Evolutionary conservation across 2,113 vertebrate genomes (phyloP).

Genomic region (Gambusia affinis): DNA sequence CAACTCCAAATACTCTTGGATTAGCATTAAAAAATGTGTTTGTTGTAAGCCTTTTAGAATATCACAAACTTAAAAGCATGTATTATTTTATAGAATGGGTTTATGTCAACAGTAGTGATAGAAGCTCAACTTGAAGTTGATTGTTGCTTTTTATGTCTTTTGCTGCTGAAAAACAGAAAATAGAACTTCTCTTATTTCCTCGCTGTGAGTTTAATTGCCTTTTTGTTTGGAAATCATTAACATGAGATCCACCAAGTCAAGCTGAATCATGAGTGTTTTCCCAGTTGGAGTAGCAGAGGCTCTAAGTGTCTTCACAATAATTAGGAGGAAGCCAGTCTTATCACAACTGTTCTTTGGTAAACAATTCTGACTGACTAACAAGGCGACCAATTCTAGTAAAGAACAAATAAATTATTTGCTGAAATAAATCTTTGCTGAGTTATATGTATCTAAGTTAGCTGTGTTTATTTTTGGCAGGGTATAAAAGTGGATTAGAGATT

Average conservation of each 20-base stretch:
- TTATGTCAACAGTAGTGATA: too few relatives aligned
- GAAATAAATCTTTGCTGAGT: not conserved
- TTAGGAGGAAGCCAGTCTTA: not conserved
- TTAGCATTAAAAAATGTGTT: too few relatives aligned
- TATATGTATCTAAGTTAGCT: not conserved
- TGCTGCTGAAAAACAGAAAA: constrained; percentile 27
- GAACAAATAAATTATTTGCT: not conserved
- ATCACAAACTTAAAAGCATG: too few relatives aligned
- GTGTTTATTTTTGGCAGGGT: too few relatives aligned
- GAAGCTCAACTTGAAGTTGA: too few relatives aligned
- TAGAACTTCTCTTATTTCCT: constrained; percentile 28
- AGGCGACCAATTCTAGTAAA: constrained; percentile 2
- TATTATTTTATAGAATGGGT: too few relatives aligned
- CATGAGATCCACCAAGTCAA: constrained; percentile 14
- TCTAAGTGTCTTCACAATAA: constrained; percentile 1
- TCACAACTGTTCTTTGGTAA: not conserved
- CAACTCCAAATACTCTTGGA: too few relatives aligned
- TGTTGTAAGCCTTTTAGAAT: too few relatives aligned
- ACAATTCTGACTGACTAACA: constrained; percentile 10
- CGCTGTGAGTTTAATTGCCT: constrained; percentile 30
- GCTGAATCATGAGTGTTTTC: constrained; percentile 10
- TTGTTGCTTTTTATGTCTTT: not conserved
- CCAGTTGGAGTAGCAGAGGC: constrained; percentile 13
- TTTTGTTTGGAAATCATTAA: constrained; percentile 47
- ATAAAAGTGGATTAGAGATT: too few relatives aligned